Base-by-base conservation (phyloP, 2,888 invertebrate genomes). In the Drosophila hawaiiensis region DNA sequence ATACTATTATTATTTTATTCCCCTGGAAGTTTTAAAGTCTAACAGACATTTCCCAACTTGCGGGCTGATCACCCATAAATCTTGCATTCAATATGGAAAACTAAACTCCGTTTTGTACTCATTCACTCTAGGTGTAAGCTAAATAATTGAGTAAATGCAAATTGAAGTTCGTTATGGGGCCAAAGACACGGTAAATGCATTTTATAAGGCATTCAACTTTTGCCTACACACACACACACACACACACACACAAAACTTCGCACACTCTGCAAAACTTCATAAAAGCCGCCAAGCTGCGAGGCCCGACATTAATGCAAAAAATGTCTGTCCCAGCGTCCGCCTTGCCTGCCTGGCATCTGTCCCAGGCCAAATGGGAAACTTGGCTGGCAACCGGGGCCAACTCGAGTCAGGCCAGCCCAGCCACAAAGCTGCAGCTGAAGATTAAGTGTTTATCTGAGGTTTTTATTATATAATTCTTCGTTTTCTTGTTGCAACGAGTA, bases 361-460 rank as follows among this genome's bases (percentile, higher is more conserved):
- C 68, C 68, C 59, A 12, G 52, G 71, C n/a, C 82, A 82, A 73
- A 79, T 78, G 78, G 63, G 62, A 79, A 79, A 79, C 82, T 82
- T 79, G 82, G 66, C 82, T 79, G 73, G 66, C 82, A 67, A 61
- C 73, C 43, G 4, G 4, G 33, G 33, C 33, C 69, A 63, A 63
- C 63, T 47, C 47, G 43, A 62, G 29, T 37, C 71, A 67, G 56
- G 50, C 60, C 33, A 31, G 10, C 3, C 31, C 61, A 79, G 41
- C 78, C 82, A 55, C 63, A 68, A 56, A 68, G 62, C 80, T 64
- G 56, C 50, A 35, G 39, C 62, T 65, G 76, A 80, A 81, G 82
- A 81, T 81, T 55, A 78, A 78, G 82, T 78, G 78, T 78, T 78
- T 78, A 81, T 78, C 82, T 78, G 78, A 68, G 66, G 82, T 78